A percentile compares a stretch with the other conserved stretches of the same genome.
These are phyloP conservation scores for Ylistrum balloti DNA, from an alignment of 1,140 invertebrate genomes.

Conservation along the genomic window DNA sequence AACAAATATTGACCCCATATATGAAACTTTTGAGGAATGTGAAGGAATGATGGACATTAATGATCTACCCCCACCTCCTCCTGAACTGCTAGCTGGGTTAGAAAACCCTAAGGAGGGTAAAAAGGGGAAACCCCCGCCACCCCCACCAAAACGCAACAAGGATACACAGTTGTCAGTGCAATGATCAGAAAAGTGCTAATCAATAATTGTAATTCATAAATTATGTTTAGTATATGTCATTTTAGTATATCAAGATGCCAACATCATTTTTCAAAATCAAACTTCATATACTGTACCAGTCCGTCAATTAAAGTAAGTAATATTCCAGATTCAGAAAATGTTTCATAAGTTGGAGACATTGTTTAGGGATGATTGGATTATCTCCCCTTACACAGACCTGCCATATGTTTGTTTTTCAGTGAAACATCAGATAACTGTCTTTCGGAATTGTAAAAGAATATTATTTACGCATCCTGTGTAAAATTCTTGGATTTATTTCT, in stretches of 20 bases:
- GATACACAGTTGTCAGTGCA: conserved; percentile 73
- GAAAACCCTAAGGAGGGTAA: conserved; percentile 61
- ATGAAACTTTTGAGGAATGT: conserved; percentile 76
- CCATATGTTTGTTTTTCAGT: too few species aligned
- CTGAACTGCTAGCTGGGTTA: conserved; percentile 76
- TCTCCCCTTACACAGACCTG: too few species aligned
- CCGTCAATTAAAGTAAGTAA: too few species aligned
- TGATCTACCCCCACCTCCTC: conserved; percentile 78
- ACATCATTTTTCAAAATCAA: conserved; percentile 29
- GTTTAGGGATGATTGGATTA: not conserved
- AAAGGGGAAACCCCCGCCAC: conserved; percentile 72
- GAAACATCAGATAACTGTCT: too few species aligned
- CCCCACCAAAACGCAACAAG: conserved; percentile 75
- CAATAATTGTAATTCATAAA: conserved; percentile 20
- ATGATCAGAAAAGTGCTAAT: conserved; percentile 43
- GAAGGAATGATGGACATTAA: conserved; percentile 78
- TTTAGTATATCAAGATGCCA: conserved; percentile 25
- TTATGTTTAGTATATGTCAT: not conserved
- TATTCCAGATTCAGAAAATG: too few species aligned
- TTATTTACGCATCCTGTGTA: too few species aligned
- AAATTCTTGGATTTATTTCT: too few species aligned
- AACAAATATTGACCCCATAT: conserved; percentile 70
- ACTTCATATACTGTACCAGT: not conserved
- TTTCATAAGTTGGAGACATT: too few species aligned
- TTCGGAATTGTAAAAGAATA: too few species aligned